phyloP scores from a whole-genome alignment of 2,113 vertebrate species.

The Psittacara wagleri region DNA sequence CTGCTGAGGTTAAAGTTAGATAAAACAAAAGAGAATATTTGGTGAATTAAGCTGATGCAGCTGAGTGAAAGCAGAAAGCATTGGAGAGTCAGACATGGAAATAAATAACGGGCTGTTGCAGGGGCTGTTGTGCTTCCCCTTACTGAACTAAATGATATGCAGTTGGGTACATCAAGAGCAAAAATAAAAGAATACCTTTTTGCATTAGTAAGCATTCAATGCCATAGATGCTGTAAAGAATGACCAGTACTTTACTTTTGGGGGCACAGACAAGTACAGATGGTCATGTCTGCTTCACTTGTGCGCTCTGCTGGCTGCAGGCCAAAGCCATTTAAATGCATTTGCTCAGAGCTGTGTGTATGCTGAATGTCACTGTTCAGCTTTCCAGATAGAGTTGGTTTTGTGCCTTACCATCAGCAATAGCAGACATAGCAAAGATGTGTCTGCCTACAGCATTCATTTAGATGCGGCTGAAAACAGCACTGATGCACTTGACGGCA shows the following conservation, averaged over 20 bases:
- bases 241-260: not conserved
- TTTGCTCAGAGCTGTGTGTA: not conserved
- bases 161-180: conserved; percentile 29
- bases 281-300: not conserved
- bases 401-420: not conserved
- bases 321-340: not conserved
- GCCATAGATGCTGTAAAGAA: not conserved
- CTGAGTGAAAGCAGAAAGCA: not conserved
- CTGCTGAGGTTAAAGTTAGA: conserved; percentile 47
- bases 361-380: not conserved
- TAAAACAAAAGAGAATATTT: not conserved
- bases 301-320: not conserved
- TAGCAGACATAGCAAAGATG: not conserved
- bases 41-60: not conserved
- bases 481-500: not conserved
- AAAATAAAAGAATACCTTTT: not conserved
- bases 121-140: conserved; percentile 1
- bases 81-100: not conserved
- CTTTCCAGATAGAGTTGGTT: not conserved
- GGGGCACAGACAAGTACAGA: not conserved
- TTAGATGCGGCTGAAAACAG: not conserved
- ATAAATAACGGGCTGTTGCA: conserved; percentile 27
- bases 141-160: conserved; percentile 26
- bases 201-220: not conserved
- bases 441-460: not conserved